Evolutionary conservation across 2,797 vertebrate genomes (phyloP), one percentile per base, ranked within the genome.

Genomic region (Rhodeus uyekii): DNA sequence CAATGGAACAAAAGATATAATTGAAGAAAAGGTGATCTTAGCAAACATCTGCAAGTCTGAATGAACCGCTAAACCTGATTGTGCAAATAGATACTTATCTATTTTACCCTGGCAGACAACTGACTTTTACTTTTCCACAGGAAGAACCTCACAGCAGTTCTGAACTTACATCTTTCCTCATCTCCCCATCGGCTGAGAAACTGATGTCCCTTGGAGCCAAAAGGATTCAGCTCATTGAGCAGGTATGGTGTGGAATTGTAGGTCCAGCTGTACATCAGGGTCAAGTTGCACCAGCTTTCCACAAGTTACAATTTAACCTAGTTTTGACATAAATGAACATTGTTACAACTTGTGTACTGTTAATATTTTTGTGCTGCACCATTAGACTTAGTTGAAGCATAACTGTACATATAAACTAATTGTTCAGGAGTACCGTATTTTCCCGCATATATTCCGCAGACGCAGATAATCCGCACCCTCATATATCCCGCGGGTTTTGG

Each of bases 161-260:
- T 80, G 96, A 97, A 2, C 83, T 97, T 76, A 86, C 88, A 61
- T 94, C 94, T 0, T 99, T 98, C 89, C 93, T 98, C 76, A 92
- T 90, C 81, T 96, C 95, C 84, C 98, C 97, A 0, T 95, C 97
- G 0, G 93, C 94, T 12, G 97, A 98, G 85, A 97, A 93, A 84
- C 93, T 99, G 68, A 90, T 97, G 72, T 94, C 95, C 24, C 92
- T 99, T 8, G 96, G 95, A 53, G 93, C 96, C 36, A 96, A 94
- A 90, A 96, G 94, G 48, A 92, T 94, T 0, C 29, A 88, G 76
- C 89, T 96, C 34, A 92, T 97, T 84, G 91, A 94, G 76, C 95
- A 97, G 95, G 98, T 97, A 72, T 36, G 61, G 34, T 27, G 14
- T 14, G 19, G 32, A 74, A 75, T 19, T 5, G 12, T 65, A 53